phyloP scores from a whole-genome alignment of 2,888 invertebrate genomes.

The Argynnis bischoffii region DNA sequence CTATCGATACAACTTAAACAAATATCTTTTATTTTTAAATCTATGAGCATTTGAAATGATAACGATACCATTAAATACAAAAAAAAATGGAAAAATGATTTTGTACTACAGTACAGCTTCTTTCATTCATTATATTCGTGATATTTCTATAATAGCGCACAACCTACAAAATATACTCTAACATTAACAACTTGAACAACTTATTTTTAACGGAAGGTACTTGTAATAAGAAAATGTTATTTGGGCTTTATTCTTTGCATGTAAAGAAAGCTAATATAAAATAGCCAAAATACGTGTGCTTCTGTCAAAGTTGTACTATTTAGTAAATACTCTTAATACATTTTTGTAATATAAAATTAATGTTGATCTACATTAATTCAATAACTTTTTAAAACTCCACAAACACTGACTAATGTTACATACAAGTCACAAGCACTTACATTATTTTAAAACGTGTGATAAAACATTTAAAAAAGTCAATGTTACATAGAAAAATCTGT shows the following conservation, averaged over 20 bases:
- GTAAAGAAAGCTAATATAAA: too few species aligned
- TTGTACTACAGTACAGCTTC: too few species aligned
- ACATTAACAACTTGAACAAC: too few species aligned
- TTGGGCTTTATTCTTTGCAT: too few species aligned
- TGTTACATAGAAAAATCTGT: neutral
- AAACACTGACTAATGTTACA: conserved; percentile 1
- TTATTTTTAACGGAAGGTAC: too few species aligned
- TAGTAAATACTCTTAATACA: too few species aligned
- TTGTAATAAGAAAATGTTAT: too few species aligned
- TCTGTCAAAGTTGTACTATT: too few species aligned
- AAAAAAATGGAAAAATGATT: neutral
- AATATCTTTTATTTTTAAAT: neutral
- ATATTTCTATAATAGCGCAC: too few species aligned
- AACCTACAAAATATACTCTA: too few species aligned
- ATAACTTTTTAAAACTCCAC: conserved; percentile 1
- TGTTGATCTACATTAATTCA: neutral
- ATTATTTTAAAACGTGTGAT: conserved; percentile 5
- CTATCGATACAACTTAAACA: conserved; percentile 1
- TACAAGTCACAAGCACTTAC: conserved; percentile 10
- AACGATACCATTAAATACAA: neutral
- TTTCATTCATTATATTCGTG: too few species aligned
- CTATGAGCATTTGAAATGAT: conserved; percentile 1
- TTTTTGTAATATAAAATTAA: neutral
- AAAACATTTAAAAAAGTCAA: conserved; percentile 4
- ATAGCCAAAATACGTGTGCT: too few species aligned